Base-by-base conservation (phyloP, 2,113 vertebrate species). In the Pangasianodon gigas region DNA sequence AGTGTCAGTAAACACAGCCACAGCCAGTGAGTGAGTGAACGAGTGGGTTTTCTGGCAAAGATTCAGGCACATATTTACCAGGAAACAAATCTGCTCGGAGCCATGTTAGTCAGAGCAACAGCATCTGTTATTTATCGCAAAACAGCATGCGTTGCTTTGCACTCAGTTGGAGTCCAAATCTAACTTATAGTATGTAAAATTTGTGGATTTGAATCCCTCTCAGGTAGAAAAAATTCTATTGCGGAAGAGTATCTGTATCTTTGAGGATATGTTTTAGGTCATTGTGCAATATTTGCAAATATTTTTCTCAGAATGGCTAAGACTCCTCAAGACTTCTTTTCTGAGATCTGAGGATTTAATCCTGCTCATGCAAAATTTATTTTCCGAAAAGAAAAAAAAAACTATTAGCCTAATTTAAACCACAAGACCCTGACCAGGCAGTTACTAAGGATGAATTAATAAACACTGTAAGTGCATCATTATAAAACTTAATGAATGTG, bases 1-100 rank as follows among this genome's bases (percentile, higher is more conserved):
- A 88, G 84, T 87, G 84, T 90, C 89, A 88, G 80, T 90, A 91
- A 91, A 92, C 92, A 93, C 65, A 91, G 67, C 86, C 87, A 75
- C 65, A 80, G 84, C 87, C 88, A 88, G 90, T 52, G 58, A 83
- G 52, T 6, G 54, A 89, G 18, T 19, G 71, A 83, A 56, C 21
- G 74, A 85, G 83, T 87, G 88, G 71, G 85, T 48, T 90, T 90
- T 46, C 79, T 93, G 90, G 91, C 91, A 37, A 29, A 19, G 69
- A 84, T 62, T 85, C 79, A 86, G 84, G 54, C 71, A 75, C 87
- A 82, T 88, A 90, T 91, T 92, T 91, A 90, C 92, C 79, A 89
- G 85, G 65, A 92, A 93, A 91, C 87, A 91, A 93, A 89, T 91
- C 87, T 90, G 77, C 86, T 80, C 89, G n/a, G 32, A 87, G 88